Base-by-base conservation (phyloP, 2,888 invertebrate species). In the Cerastis rubricosa region DNA sequence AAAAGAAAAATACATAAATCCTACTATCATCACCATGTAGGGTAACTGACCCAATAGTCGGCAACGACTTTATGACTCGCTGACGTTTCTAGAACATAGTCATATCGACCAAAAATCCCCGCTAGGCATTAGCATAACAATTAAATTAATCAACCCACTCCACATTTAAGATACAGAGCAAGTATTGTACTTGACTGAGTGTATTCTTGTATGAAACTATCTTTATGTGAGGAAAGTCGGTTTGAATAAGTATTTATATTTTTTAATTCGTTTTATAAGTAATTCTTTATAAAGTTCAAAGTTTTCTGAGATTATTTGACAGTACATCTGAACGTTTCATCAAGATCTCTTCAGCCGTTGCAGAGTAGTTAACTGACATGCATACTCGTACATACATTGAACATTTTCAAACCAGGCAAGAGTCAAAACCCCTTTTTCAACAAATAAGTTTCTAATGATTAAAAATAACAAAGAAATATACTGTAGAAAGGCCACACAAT, bases 121-220 rank as follows among this genome's bases (percentile, higher is more conserved):
- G 86, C 65, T 83, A 71, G 88, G 89, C 90, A 95, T 95, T 95
- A 94, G 90, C 95, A 95, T 95, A 95, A 93, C 93, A 94, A 94
- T 95, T 94, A 94, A 94, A 95, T 95, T 95, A 94, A 95, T 95
- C 94, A 94, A 94, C 91, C 89, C 89, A 84, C 83, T 88, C 90
- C 87, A 89, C 90, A 88, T 87, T 87, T 90, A 90, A 90, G 89
- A 89, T 89, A 90, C 88, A 83, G 69, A 78, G 85, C 76, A 70
- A 57, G 61, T 67, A 73, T 80, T 76, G 76, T 78, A 75, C 57
- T 80, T 71, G 61, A 68, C 74, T 66, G 19, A 43, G 19, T 71
- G 54, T 83, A 71, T 83, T 83, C 67, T 83, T 81, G 74, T 71
- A 64, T 35, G 67, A 40, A 49, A 71, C 47, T 79, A 65, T 71